phyloP scores from a whole-genome alignment of 2,797 vertebrate species.

The Rallus crepitans region DNA sequence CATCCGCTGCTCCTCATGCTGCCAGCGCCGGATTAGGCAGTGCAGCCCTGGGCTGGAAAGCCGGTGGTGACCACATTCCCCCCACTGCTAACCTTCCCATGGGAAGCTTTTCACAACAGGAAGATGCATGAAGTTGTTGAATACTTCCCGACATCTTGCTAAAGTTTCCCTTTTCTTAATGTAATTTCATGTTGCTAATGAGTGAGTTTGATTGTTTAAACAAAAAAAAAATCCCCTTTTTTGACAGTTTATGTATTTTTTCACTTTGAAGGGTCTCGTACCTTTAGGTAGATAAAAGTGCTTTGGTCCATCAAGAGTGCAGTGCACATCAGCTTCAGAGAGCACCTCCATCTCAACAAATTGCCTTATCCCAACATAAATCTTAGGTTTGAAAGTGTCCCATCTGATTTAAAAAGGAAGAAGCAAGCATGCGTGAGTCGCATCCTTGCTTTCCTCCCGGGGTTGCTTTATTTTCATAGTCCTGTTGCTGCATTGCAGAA shows the following conservation, averaged over 20 bases:
- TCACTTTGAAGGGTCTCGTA: neutral
- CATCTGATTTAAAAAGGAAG: neutral
- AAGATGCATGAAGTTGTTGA: slow-evolving; percentile 8
- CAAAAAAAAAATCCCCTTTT: neutral
- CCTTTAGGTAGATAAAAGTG: neutral
- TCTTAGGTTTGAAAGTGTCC: neutral
- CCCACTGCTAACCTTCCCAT: rapidly evolving
- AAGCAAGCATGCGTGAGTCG: rapidly evolving
- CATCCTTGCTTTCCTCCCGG: neutral
- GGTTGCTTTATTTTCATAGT: rapidly evolving
- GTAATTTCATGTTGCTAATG: neutral
- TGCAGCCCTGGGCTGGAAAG: neutral
- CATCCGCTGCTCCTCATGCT: neutral
- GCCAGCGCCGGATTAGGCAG: neutral
- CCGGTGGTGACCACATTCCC: neutral
- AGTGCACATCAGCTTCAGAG: neutral
- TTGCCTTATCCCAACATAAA: neutral
- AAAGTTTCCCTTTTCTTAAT: neutral
- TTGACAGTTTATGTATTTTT: neutral
- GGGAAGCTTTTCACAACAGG: slow-evolving; percentile 20
- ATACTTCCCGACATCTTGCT: neutral
- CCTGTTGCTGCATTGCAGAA: neutral
- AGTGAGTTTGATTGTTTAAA: neutral
- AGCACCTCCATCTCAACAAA: neutral
- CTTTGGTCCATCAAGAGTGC: neutral